Base-by-base conservation (phyloP, 2,113 vertebrate species). In the Antigone vipio region DNA sequence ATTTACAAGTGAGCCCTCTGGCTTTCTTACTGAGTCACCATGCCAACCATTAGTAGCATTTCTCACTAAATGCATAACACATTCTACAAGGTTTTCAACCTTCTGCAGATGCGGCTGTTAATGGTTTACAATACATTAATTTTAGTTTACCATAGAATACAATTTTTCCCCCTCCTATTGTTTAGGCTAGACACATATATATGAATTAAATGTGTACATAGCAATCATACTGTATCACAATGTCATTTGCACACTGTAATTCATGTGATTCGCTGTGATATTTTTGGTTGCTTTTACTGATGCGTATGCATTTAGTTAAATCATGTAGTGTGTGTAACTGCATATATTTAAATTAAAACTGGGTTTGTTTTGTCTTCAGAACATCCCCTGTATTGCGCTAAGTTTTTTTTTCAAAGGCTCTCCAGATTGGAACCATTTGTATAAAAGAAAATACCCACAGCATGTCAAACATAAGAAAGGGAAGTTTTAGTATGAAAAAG, bases 1-100 rank as follows among this genome's bases (percentile, higher is more conserved):
- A 56, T 95, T 96, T 96, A 82, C 52, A 95, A 89, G 58, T 78
- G 26, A 83, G 62, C 24, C 79, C 56, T 91, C 59, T 92, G 90
- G 62, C 42, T 89, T 86, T 88, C 80, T 56, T 44, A 58, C 22
- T 56, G 38, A 71, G 34, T 89, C 69, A 56, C 68, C 76, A 89
- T 89, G 74, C 21, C 74, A 87, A 76, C 58, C 66, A 73, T 47
- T 67, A 67, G 19, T 55, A 87, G 6, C 38, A 71, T 59, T 81
- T 63, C 38, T 92, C 47, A 69, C 50, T 71, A 73, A 92, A 80
- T 40, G 8, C 7, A 24, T 69, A 87, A 42, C 20, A 44, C 4
- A 15, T 4, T 50, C 55, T 47, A 42, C 19, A 67, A 32, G 34
- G 17, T 75, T 81, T 91, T 68, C 49, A 50, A 22, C 12, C 19